Base-by-base conservation (phyloP, 1,140 invertebrate genomes). In the Capitella teleta region DNA sequence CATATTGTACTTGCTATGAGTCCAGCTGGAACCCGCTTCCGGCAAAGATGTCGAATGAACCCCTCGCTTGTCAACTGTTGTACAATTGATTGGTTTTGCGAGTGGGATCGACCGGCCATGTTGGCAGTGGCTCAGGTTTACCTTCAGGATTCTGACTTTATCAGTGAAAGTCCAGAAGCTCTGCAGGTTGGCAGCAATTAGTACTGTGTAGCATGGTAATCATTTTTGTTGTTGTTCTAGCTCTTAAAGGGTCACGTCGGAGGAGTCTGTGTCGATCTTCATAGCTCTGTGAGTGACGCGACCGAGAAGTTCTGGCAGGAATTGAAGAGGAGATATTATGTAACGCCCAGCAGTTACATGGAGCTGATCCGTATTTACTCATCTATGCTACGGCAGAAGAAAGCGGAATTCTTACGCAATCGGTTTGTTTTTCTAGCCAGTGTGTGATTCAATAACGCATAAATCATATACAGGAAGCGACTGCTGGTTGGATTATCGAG, bases 311-410 rank as follows among this genome's bases (percentile, higher is more conserved):
- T 84, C 59, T 88, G 80, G 65, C 72, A 79, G 28, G 86, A 90
- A 73, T 82, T 86, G 79, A 76, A 82, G 46, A 67, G 86, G 1
- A 77, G 82, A 61, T 89, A 86, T 66, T 90, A 90, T 62, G 84
- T 84, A 18, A 90, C 86, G 0, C 86, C 87, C 0, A 87, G 84
- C 58, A 87, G 83, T 61, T 91, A 89, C 64, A 76, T 90, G 52
- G 85, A 87, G 61, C 70, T 90, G 6, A 73, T 92, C 2, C 84
- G 84, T 61, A 74, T 87, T 1, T 91, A 86, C 51, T 59, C 62
- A 16, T 61, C 56, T 42, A 64, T 70, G 58, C 56, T 71, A 19
- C 55, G 53, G 19, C 60, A 65, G 24, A 66, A 68, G 48, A 70
- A 68, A 50, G 51, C 47, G 23, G 58, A 68, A 41, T 66, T 69